phyloP scores from a whole-genome alignment of 2,113 vertebrate species.

The Pardalotus punctatus region DNA sequence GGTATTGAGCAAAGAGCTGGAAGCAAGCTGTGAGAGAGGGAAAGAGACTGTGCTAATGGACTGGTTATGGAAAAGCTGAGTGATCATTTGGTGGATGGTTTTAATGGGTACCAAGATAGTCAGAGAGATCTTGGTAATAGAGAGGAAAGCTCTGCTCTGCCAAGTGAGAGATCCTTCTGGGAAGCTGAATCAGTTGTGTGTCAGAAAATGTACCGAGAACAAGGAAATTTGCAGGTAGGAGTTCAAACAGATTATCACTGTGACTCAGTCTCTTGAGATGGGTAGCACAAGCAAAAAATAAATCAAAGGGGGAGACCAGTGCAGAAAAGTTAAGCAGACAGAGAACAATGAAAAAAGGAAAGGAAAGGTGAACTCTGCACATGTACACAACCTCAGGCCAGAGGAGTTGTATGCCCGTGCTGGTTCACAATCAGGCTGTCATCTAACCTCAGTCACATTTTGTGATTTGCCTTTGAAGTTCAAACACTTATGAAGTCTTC shows the following conservation, averaged over 20 bases:
- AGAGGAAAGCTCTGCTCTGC: neutral
- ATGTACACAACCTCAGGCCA: neutral
- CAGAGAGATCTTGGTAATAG: fast-evolving
- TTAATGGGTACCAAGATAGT: neutral
- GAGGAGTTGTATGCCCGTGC: neutral
- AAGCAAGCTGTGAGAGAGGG: neutral
- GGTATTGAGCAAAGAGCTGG: neutral
- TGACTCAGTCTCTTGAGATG: neutral
- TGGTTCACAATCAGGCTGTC: neutral
- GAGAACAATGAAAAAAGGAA: neutral
- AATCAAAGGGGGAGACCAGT: neutral
- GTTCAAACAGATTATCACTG: neutral
- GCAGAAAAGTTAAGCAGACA: neutral
- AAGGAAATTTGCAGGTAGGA: neutral
- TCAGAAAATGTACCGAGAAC: neutral
- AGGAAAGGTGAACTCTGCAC: neutral
- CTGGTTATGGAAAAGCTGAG: neutral
- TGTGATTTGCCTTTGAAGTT: neutral
- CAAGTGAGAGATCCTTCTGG: neutral
- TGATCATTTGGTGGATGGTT: neutral
- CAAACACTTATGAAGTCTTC: neutral
- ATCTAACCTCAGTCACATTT: neutral
- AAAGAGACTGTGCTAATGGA: neutral
- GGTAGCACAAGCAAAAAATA: neutral
- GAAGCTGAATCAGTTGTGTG: neutral